These are phyloP conservation scores for Orchestes rusci DNA, from an alignment of 2,888 invertebrate genomes.

Conservation along the genomic window DNA sequence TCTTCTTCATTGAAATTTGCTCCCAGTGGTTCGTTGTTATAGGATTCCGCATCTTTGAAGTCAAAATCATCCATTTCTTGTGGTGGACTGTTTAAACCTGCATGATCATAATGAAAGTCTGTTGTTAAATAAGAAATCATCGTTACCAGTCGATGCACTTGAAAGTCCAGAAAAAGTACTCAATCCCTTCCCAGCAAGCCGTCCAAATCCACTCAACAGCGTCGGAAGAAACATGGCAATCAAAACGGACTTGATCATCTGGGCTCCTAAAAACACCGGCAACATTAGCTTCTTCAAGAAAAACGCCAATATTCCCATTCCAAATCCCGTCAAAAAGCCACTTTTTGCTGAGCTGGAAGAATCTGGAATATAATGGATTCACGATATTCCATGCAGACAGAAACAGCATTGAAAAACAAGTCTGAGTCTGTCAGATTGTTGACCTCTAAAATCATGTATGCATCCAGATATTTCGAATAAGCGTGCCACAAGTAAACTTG, in stretches of 20 bases:
- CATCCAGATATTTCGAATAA: no score
- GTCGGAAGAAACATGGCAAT: constrained; percentile 81
- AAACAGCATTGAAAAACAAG: no score
- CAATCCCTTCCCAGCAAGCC: constrained; percentile 73
- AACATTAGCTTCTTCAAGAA: constrained; percentile 78
- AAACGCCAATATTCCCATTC: constrained; percentile 63
- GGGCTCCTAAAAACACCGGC: constrained; percentile 74
- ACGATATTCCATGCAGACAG: no score
- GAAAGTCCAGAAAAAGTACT: constrained; percentile 54
- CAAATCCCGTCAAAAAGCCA: constrained; percentile 58
- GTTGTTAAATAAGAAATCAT: no score
- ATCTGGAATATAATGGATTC: constrained; percentile 19
- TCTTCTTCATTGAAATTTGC: constrained; percentile 41
- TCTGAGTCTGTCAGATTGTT: no score
- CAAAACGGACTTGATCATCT: constrained; percentile 74
- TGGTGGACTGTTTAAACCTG: constrained; percentile 34
- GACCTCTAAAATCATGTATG: no score
- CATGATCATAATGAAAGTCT: no score
- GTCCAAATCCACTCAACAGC: constrained; percentile 74
- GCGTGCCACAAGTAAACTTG: no score
- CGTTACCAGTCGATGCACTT: constrained; percentile 40
- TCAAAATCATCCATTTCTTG: constrained; percentile 59
- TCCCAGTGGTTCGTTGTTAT: constrained; percentile 39
- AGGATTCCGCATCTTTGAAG: constrained; percentile 61
- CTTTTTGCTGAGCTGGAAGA: constrained; percentile 50